phyloP scores from a whole-genome alignment of 2,797 vertebrate species.

The Perodicticus potto region DNA sequence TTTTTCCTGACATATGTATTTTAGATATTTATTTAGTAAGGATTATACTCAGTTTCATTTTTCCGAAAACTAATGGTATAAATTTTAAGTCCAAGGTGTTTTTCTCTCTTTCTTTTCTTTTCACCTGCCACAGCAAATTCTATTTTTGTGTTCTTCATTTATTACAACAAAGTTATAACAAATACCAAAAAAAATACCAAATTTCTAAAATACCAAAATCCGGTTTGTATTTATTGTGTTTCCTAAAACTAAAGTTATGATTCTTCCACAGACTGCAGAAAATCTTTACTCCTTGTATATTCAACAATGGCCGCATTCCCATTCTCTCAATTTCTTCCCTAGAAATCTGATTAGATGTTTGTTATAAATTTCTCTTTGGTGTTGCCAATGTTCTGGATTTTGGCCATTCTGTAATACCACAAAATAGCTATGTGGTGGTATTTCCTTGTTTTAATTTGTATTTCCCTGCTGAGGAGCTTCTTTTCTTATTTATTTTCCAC shows the following conservation, averaged over 20 bases:
- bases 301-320: neutral
- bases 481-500: neutral
- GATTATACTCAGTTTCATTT: neutral
- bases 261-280: neutral
- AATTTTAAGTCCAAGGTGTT: neutral
- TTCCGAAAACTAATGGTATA: slow-evolving; percentile 8
- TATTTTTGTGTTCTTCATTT: neutral
- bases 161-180: neutral
- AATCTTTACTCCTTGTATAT: neutral
- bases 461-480: neutral
- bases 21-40: neutral
- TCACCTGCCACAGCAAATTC: neutral
- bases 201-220: no score
- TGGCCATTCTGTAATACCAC: neutral
- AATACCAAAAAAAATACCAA: neutral
- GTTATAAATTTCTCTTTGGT: neutral
- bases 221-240: neutral
- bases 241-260: slow-evolving; percentile 4
- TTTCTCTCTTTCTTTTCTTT: neutral
- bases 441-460: neutral
- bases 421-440: neutral
- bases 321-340: neutral
- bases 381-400: neutral
- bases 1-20: neutral
- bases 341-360: neutral